A percentile compares a stretch with the other conserved stretches of the same genome.
Evolutionary conservation across 2,113 vertebrate species (phyloP).

Genomic region (Athene cunicularia): DNA sequence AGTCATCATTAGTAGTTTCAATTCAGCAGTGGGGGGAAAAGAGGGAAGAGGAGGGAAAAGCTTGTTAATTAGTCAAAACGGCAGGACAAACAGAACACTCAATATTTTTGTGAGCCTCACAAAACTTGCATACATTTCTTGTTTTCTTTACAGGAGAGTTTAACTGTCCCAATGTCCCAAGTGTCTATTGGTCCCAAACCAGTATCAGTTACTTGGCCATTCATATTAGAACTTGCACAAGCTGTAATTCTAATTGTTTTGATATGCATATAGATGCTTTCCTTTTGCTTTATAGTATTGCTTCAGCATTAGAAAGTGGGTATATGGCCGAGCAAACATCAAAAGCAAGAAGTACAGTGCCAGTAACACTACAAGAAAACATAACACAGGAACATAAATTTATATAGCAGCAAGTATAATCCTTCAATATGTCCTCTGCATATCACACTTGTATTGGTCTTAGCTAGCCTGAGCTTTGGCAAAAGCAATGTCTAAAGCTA

Average conservation of each 20-base stretch:
- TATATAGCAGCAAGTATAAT: neutral
- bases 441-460: neutral
- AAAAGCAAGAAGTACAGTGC: neutral
- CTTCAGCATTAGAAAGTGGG: neutral
- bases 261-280: neutral
- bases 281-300: neutral
- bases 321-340: neutral
- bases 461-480: neutral
- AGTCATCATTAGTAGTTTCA: neutral
- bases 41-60: neutral
- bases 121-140: neutral
- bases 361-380: neutral
- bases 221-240: neutral
- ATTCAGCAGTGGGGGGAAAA: neutral
- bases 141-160: neutral
- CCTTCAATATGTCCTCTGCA: neutral
- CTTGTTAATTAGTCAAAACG: neutral
- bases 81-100: neutral
- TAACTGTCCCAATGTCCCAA: neutral
- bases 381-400: neutral
- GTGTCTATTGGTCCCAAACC: neutral
- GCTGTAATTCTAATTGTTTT: neutral
- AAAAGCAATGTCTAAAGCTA: neutral
- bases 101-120: neutral
- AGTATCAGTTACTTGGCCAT: neutral